Evolutionary conservation across 2,888 invertebrate species (phyloP).

Genomic region (Coremacera marginata): DNA sequence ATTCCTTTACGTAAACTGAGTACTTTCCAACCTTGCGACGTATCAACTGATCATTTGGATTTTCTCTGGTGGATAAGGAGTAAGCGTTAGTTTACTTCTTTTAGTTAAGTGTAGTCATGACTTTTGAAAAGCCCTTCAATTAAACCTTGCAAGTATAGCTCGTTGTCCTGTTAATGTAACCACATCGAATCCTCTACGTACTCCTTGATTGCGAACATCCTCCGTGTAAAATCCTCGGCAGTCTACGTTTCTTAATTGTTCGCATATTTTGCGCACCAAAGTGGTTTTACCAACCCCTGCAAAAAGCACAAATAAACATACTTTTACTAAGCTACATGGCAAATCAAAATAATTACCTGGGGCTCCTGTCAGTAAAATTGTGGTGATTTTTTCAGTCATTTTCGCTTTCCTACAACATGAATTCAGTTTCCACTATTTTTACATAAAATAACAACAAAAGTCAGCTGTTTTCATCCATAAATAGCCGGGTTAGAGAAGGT

Average conservation of each 20-base stretch:
- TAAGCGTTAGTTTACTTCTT: neutral
- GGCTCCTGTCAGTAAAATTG: constrained; percentile 47
- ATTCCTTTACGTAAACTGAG: constrained; percentile 72
- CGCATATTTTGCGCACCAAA: constrained; percentile 70
- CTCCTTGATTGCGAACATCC: constrained; percentile 70
- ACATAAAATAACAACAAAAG: no score
- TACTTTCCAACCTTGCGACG: constrained; percentile 74
- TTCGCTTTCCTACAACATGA: neutral
- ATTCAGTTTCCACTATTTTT: no score
- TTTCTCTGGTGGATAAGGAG: constrained; percentile 41
- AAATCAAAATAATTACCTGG: constrained; percentile 44
- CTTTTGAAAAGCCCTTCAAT: neutral
- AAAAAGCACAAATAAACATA: neutral
- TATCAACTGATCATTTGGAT: constrained; percentile 33
- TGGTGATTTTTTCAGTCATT: constrained; percentile 45
- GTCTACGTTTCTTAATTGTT: constrained; percentile 54
- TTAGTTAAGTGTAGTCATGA: neutral
- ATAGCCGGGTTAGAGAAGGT: no score
- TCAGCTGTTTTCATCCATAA: no score
- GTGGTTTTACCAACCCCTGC: constrained; percentile 79
- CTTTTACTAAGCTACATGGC: no score
- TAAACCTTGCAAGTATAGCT: constrained; percentile 71
- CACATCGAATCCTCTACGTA: constrained; percentile 76
- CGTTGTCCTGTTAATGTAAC: constrained; percentile 71
- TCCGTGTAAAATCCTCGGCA: constrained; percentile 76